Evolutionary conservation across 2,888 invertebrate genomes (phyloP), one percentile per base, ranked within the genome.

Genomic region (Agrochola lychnidis): DNA sequence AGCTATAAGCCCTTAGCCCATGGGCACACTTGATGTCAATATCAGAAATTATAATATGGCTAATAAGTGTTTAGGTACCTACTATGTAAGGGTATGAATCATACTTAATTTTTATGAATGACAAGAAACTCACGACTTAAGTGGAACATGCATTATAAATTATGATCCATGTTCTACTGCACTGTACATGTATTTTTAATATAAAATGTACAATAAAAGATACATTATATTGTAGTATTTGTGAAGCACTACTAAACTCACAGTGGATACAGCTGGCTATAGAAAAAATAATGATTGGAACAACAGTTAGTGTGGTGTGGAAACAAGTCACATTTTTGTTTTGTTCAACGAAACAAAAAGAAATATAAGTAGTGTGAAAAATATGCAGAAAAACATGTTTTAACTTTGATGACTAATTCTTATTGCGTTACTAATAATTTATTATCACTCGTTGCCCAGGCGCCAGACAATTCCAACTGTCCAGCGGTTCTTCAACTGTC

Each of bases 181-280:
- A n/a, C n/a, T n/a, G n/a, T n/a, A n/a, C n/a, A n/a, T n/a, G n/a
- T n/a, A n/a, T n/a, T n/a, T n/a, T n/a, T n/a, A n/a, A n/a, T n/a
- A n/a, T n/a, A n/a, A n/a, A n/a, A n/a, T n/a, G n/a, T n/a, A n/a
- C n/a, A n/a, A n/a, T 40, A 76, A 30, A 30, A 48, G 4, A 19
- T 19, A 51, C n/a, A 22, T 36, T 7, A 7, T 45, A 36, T 0
- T 36, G 14, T 22, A 16, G 19, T 25, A 22, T 70, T 69, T 51
- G 40, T 61, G 48, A 62, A 51, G 66, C 61, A 66, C 22, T 22
- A n/a, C 14, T 42, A 30, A 59, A n/a, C 48, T 1, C 25, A 42
- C 30, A n/a, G 48, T 70, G 25, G 40, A 70, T n/a, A 57, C 80
- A 82, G 70, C 57, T 80, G 76, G 53, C 9, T 22, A 3, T 10